phyloP scores from a whole-genome alignment of 1,140 invertebrate genomes.

The Brachionus manjavacas region DNA sequence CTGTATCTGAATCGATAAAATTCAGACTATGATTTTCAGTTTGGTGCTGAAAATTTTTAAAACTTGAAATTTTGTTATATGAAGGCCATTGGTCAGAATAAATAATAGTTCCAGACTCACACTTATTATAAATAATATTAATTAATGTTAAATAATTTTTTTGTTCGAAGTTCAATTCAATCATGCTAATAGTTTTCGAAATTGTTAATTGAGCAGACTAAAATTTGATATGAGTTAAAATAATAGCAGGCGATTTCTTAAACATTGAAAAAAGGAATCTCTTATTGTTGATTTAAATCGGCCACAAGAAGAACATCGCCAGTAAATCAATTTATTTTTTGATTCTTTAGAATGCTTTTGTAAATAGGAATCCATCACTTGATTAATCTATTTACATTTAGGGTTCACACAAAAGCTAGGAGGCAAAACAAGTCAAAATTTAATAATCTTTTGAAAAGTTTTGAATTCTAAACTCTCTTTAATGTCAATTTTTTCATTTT shows the following conservation, averaged over 20 bases:
- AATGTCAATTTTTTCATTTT: background rate
- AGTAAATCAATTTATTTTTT: too few species aligned
- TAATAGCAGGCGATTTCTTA: too few species aligned
- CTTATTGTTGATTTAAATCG: too few species aligned
- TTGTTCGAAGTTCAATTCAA: background rate
- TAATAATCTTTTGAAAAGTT: background rate
- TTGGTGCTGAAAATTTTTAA: constrained; percentile 4
- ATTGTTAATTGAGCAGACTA: too few species aligned
- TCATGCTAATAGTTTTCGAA: too few species aligned
- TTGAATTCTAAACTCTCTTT: background rate
- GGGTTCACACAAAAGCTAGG: background rate
- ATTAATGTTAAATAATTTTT: background rate
- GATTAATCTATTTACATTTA: background rate
- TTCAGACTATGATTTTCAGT: constrained; percentile 3
- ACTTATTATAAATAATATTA: background rate
- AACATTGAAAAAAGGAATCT: too few species aligned
- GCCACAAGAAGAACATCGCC: too few species aligned
- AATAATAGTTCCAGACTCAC: background rate
- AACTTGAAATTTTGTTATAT: background rate
- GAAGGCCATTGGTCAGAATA: background rate
- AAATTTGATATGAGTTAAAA: too few species aligned
- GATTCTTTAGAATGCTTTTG: background rate
- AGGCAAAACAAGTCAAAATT: background rate
- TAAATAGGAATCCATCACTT: background rate
- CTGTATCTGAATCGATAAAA: background rate